These are phyloP conservation scores for Drosophila pectinifera DNA, from an alignment of 1,140 invertebrate species.

Conservation along the genomic window DNA sequence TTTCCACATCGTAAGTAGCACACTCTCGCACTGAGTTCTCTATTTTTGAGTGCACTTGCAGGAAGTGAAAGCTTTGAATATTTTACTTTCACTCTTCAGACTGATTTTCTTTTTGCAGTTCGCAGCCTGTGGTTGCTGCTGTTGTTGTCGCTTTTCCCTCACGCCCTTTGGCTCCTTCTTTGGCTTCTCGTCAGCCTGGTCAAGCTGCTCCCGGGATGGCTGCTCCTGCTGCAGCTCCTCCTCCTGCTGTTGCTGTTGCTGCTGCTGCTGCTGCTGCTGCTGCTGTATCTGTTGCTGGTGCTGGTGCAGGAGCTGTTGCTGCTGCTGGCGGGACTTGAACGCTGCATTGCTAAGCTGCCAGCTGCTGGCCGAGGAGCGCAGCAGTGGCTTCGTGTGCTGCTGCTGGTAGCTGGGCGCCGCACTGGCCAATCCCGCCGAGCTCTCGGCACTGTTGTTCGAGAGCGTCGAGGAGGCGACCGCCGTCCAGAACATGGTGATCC, in stretches of 20 bases:
- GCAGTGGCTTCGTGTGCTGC: slow-evolving; percentile 48
- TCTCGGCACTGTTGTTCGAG: slow-evolving; percentile 11
- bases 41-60: slow-evolving; percentile 58
- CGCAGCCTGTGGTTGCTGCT: slow-evolving; percentile 9
- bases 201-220: neutral
- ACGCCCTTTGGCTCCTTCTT: neutral
- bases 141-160: neutral
- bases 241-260: slow-evolving; percentile 1
- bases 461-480: slow-evolving; percentile 61
- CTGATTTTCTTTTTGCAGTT: slow-evolving; percentile 55
- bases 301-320: slow-evolving; percentile 40
- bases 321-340: slow-evolving; percentile 45
- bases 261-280: slow-evolving; percentile 8
- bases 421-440: slow-evolving; percentile 47
- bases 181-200: neutral
- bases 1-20: neutral
- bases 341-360: slow-evolving; percentile 58
- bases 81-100: slow-evolving; percentile 57
- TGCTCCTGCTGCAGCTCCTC: neutral
- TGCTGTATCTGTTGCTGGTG: slow-evolving; percentile 25
- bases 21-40: slow-evolving; percentile 4
- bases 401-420: slow-evolving; percentile 58
- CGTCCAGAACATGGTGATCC: slow-evolving; percentile 56
- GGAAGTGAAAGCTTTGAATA: slow-evolving; percentile 56
- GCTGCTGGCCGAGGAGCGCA: slow-evolving; percentile 43